These are phyloP conservation scores for Dromius quadrimaculatus DNA, from an alignment of 2,888 invertebrate genomes.

Conservation along the genomic window DNA sequence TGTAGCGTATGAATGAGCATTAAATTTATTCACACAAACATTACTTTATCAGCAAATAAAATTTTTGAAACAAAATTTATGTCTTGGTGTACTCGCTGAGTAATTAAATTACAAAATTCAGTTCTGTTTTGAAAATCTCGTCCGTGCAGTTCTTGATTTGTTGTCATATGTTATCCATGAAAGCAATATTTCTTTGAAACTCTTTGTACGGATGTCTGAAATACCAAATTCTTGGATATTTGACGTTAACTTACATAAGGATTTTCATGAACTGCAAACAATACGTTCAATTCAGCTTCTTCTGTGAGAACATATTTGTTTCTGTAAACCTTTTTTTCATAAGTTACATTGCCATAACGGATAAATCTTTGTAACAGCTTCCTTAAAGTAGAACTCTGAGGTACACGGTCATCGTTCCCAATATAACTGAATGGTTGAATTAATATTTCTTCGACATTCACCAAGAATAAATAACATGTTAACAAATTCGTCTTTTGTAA, in stretches of 20 bases:
- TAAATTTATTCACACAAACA: constrained; percentile 1
- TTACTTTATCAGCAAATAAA: neutral
- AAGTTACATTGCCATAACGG: constrained; percentile 4
- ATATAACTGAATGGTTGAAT: constrained; percentile 1
- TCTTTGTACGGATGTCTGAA: constrained; percentile 1
- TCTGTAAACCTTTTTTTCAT: neutral
- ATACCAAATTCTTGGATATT: neutral
- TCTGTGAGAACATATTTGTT: too few relatives aligned
- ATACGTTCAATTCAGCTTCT: constrained; percentile 1
- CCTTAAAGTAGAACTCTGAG: neutral
- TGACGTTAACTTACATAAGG: too few relatives aligned
- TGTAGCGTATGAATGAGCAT: too few relatives aligned
- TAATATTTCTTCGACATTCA: too few relatives aligned
- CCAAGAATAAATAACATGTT: too few relatives aligned
- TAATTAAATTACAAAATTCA: constrained; percentile 2
- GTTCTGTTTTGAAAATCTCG: constrained; percentile 1
- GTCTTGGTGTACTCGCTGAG: neutral
- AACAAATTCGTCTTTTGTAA: too few relatives aligned
- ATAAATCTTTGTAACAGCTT: neutral
- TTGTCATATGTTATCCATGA: constrained; percentile 4
- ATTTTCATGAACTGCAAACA: too few relatives aligned
- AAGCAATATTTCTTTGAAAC: neutral
- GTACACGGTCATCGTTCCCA: neutral
- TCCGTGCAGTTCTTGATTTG: neutral
- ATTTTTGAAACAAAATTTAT: neutral